Base-by-base conservation (phyloP, 2,888 invertebrate genomes). In the Taenaris catops region DNA sequence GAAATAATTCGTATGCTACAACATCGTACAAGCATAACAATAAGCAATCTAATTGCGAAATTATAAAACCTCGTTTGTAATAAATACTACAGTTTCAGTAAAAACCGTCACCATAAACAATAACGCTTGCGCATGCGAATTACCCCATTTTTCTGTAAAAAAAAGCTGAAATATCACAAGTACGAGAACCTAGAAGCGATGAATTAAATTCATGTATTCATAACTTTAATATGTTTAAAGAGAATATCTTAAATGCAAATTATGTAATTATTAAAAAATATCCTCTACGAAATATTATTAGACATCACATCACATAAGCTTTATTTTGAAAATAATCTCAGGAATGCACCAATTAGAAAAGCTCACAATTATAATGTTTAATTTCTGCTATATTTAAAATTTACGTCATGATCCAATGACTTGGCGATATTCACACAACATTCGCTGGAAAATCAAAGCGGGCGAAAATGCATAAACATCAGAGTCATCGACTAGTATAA, bases 251-350 rank as follows among this genome's bases (percentile, higher is more conserved):
- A 51, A 57, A 55, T 53, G 53, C 55, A 51, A 45, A 56, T 44
- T 52, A 58, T 52, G 58, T 51, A 58, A 51, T 55, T 53, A n/a
- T 51, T 54, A 50, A 53, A 51, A 52, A 48, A 48, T 48, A 42
- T 56, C 49, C 41, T 58, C 62, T 71, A 70, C 43, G 62, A 66
- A 62, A 66, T 69, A 65, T 65, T 60, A 64, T 65, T 59, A 73
- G 65, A 81, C 69, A 79, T 76, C 78, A 84, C 84, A 84, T 83
- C 83, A 84, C 84, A 84, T 75, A 86, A 86, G 84, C 84, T 72
- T 67, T 56, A 62, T 63, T n/a, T n/a, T 59, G 63, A 24, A 32
- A 25, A 48, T 39, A 52, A 67, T 61, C 58, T 60, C 53, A 71
- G 78, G 72, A 83, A 83, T 72, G 80, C 66, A 74, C 81, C 84